Base-by-base conservation (phyloP, 2,888 invertebrate species). In the Microdon myrmicae region DNA sequence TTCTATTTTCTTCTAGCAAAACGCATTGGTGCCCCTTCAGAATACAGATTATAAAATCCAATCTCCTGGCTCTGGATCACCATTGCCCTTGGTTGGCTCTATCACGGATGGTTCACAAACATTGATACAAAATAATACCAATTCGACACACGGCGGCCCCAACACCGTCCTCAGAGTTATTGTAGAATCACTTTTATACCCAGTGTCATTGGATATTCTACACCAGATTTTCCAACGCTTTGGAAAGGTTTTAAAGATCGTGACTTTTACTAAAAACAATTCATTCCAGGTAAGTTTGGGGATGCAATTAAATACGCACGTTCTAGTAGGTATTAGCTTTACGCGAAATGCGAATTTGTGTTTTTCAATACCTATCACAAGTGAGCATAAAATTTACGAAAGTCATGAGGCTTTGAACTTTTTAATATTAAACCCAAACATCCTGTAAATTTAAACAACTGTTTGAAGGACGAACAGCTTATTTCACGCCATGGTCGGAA, bases 201-300 rank as follows among this genome's bases (percentile, higher is more conserved):
- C 97, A 39, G 96, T 99, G 73, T 94, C 96, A 49, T 87, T 99
- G 77, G 99, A 99, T 81, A 94, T 97, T 68, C 87, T 99, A 70
- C 92, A 96, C 74, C 90, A 97, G 86, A 96, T 99, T 82, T 99
- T 99, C 86, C 94, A 96, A 74, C 89, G 97, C 72, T 97, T 93
- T 82, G 99, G 99, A 74, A 97, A 96, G 84, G 97, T 99, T 75
- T 86, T 98, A 77, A 97, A 98, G 83, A 98, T 99, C 76, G 98
- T 99, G 79, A 99, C 98, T 73, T 99, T 99, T 85, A 98, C 95
- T 76, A 99, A 99, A 86, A 99, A 99, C 82, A 96, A 97, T 95
- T 86, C 81, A 80, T 81, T 80, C 80, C 80, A 80, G 78, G 80
- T 80, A 68, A 68, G 73, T 71, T 7, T 22, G 8, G 8, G 8